Evolutionary conservation across 2,113 vertebrate genomes (phyloP), one percentile per base, ranked within the genome.

Genomic region (Prunella himalayana): DNA sequence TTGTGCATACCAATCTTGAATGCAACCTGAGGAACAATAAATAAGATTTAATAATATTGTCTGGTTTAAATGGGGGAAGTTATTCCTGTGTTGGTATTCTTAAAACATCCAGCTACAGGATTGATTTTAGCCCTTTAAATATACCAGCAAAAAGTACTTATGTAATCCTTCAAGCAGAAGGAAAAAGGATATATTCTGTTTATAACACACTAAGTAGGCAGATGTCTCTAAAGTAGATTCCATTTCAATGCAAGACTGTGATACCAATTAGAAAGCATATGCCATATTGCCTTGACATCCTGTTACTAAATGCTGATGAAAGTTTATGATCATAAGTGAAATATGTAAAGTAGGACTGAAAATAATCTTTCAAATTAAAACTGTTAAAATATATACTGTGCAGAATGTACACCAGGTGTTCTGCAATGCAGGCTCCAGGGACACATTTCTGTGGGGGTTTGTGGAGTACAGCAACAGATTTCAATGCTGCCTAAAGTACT

Each of bases 151-250:
- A 68, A 88, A 84, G 8, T 64, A 75, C 44, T 86, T 95, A 85
- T 45, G 37, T 72, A 92, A 89, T 89, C 57, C 35, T 87, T 85
- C 63, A 89, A 94, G 59, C 31, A 54, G 65, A 91, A 94, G 41
- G 33, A 60, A 75, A 86, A 86, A 49, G 33, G 50, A 90, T 94
- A 33, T 88, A 95, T 90, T 66, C 69, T 80, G 71, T 47, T 86
- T 68, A 86, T 94, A 92, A 96, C 72, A 51, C n/a, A 60, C 63
- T 83, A 64, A 96, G 95, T 92, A 93, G 71, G 56, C 88, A 96
- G 80, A 87, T 96, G 88, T 92, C 79, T 92, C 79, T 84, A 81
- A 89, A 96, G 90, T 15, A 85, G 73, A 91, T 90, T 86, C 79
- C 60, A 95, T 68, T 92, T 51, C 72, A 93, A 88, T 79, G 82